Base-by-base conservation (phyloP, 2,797 vertebrate genomes). In the Coregonus sp. region DNA sequence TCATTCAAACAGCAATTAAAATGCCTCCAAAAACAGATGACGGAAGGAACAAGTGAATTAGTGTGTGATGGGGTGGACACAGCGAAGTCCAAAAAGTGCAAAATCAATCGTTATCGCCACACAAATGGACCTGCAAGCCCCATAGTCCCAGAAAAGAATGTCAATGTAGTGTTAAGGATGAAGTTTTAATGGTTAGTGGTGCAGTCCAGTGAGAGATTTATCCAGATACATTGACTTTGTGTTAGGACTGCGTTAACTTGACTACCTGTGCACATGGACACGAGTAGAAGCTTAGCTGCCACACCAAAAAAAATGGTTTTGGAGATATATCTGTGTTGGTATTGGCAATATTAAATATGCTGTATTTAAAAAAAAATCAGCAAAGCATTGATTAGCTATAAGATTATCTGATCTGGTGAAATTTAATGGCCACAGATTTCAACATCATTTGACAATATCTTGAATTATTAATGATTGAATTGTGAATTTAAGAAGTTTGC, bases 161-260 rank as follows among this genome's bases (percentile, higher is more conserved):
- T 68, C 51, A n/a, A 80, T 67, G 20, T 29, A 63, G 76, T 61
- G 65, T 33, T 29, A 68, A 68, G 72, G 72, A 54, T 50, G 1
- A 72, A 0, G 67, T 9, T 78, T 75, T 67, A 72, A 20, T 73
- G 70, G 75, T 77, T 31, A 78, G 75, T 69, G 73, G 65, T 75
- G 75, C 33, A 33, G 5, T 70, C 82, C 47, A n/a, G 14, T 52
- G 72, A 71, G 72, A 86, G 88, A 78, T 92, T 90, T 90, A 93
- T 93, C 91, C 92, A 93, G 92, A 89, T 70, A 75, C 31, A 51
- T 70, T 51, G 5, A 76, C 75, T 61, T 47, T 77, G 76, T 59
- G 25, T 80, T 75, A 65, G 47, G 15, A 67, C 65, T 56, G 51
- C 2, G 29, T 56, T 25, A 25, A 61, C 59, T 7, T 52, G 50